Percentiles rank a stretch among this genome's conserved stretches.
Conservation (phyloP, 2,797 vertebrate species). For the Squalus acanthias region DNA sequence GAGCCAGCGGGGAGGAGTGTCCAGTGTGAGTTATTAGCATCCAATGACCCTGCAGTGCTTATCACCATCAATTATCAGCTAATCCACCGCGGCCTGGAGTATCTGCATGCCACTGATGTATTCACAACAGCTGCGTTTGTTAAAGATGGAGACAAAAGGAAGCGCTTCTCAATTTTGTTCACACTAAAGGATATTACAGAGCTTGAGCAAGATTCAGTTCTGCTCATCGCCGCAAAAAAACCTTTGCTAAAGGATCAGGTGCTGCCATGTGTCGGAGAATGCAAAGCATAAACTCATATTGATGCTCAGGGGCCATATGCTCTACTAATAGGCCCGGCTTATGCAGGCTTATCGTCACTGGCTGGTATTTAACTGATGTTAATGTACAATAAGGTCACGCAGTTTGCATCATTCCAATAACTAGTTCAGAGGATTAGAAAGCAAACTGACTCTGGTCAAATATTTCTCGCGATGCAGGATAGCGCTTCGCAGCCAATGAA, state of each 20-base stretch:
- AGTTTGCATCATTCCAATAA: neutral
- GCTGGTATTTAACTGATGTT: neutral
- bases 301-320: neutral
- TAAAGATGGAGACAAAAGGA: neutral
- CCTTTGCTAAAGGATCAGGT: neutral
- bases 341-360: neutral
- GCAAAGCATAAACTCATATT: neutral
- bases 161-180: neutral
- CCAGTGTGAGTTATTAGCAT: neutral
- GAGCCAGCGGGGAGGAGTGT: neutral
- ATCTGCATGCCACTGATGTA: neutral
- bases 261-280: neutral
- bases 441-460: neutral
- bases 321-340: neutral
- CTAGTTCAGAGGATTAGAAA: neutral
- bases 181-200: neutral
- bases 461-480: neutral
- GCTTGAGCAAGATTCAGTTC: neutral
- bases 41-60: neutral
- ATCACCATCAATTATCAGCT: neutral
- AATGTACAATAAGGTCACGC: neutral
- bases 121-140: neutral
- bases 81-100: neutral
- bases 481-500: neutral
- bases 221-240: neutral